Conservation (phyloP, 2,797 vertebrate genomes). For the Periophthalmus magnuspinnatus region DNA sequence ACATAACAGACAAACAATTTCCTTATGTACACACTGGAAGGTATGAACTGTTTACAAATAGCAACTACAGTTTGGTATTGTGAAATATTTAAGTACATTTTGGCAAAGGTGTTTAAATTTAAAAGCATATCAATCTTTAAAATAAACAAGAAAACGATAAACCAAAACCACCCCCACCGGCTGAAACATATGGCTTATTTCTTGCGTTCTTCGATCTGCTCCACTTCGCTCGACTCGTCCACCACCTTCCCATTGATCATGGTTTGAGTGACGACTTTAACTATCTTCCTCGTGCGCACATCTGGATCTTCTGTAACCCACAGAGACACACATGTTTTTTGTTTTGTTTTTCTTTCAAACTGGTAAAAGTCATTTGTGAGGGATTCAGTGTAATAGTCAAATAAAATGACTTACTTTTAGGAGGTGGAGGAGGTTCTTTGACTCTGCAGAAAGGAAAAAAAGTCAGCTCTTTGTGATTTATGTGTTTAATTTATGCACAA, state of each 20-base stretch:
- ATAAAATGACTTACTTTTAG: conserved; percentile 76
- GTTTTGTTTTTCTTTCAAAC: background rate
- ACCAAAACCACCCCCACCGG: conserved; percentile 3
- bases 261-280: conserved; percentile 85
- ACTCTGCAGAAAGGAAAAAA: conserved; percentile 60
- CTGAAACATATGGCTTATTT: conserved; percentile 65
- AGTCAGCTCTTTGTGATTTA: background rate
- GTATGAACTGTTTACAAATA: background rate
- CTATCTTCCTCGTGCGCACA: conserved; percentile 82
- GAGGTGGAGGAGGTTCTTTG: conserved; percentile 69
- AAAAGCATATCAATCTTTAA: background rate
- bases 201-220: conserved; percentile 79
- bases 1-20: background rate
- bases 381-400: background rate
- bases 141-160: conserved; percentile 4
- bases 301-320: conserved; percentile 76
- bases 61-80: background rate
- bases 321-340: background rate
- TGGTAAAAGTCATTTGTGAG: background rate
- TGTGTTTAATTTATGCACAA: background rate
- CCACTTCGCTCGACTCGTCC: conserved; percentile 82
- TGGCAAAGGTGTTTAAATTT: conserved; percentile 17
- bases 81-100: conserved; percentile 7
- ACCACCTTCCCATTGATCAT: conserved; percentile 85
- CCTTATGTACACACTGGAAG: conserved; percentile 14